Base-by-base conservation (phyloP, 2,888 invertebrate genomes). In the Amiota communis region DNA sequence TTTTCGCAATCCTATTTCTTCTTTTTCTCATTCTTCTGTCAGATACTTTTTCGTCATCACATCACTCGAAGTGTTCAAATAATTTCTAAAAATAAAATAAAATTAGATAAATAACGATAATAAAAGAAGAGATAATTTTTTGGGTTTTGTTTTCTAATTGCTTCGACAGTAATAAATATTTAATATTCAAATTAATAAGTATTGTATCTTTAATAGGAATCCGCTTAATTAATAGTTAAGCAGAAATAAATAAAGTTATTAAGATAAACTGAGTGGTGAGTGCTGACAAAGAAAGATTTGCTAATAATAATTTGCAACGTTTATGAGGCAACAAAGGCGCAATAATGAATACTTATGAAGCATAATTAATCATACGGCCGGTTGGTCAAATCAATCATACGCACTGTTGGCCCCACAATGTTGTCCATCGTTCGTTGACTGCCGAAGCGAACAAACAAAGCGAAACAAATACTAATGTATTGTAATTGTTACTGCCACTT, bases 341-440 rank as follows among this genome's bases (percentile, higher is more conserved):
- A 12, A 46, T 73, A 68, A 73, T 80, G 79, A 80, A 79, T 59
- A 61, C 77, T 15, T 11, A 15, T 15, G 17, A 17, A 15, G 59
- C 75, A 69, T 71, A 76, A 15, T 75, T 70, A 72, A 65, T 75
- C 65, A 53, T 15, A 17, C 68, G 51, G 12, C 70, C 49, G 36
- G 48, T n/a, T 23, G 63, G 13, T 12, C 67, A 70, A 48, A 83
- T 82, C 75, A 77, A 75, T 78, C 75, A 83, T 85, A 82, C 82
- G 82, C 82, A 81, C 75, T 73, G 82, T 78, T 74, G 12, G 67
- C 48, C 36, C 10, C 17, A n/a, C 53, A 15, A 15, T 53, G 12
- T 53, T 53, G 12, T 15, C 53, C 36, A 36, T 36, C 36, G 36
- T 36, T 36, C 36, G 36, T 36, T 13, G 13, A 36, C n/a, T 46